Base-by-base conservation (phyloP, 2,888 invertebrate genomes). In the Trilocha varians region DNA sequence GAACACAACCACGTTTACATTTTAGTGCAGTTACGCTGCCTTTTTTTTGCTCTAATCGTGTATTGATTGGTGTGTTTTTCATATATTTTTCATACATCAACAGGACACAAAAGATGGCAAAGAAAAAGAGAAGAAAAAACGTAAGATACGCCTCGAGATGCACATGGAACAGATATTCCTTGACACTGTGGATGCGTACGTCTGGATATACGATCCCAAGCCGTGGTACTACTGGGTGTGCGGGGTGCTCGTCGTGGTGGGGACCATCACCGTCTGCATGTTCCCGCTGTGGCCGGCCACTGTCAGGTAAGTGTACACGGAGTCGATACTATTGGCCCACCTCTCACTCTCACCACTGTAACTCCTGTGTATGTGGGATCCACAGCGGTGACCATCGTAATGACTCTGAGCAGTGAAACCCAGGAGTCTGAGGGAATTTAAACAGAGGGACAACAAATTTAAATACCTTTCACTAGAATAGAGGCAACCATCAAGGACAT, bases 251-350 rank as follows among this genome's bases (percentile, higher is more conserved):
- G 87, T 95, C 49, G 96, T 99, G 18, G 84, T 98, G 42, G 98
- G 96, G 15, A 96, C 97, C 18, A 96, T 99, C 59, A 94, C 93
- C 11, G 91, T 99, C 33, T 99, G 99, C 78, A 89, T 99, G 69
- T 99, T 99, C 86, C 99, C 99, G n/a, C 85, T 99, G 42, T 99
- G 99, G 99, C 99, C 99, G 0, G 93, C 95, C 41, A 91, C 94
- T 56, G 93, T 98, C 58, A 90, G 93, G 89, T 92, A 74, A 70
- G 14, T 32, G n/a, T n/a, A n/a, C n/a, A n/a, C n/a, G n/a, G n/a
- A n/a, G n/a, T n/a, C n/a, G n/a, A n/a, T n/a, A n/a, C n/a, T n/a
- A n/a, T n/a, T n/a, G n/a, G n/a, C n/a, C n/a, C n/a, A n/a, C n/a
- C n/a, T n/a, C n/a, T n/a, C n/a, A n/a, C n/a, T n/a, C n/a, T n/a